These are phyloP conservation scores for Crax fasciolata DNA, from an alignment of 2,797 vertebrate genomes.

Conservation along the genomic window DNA sequence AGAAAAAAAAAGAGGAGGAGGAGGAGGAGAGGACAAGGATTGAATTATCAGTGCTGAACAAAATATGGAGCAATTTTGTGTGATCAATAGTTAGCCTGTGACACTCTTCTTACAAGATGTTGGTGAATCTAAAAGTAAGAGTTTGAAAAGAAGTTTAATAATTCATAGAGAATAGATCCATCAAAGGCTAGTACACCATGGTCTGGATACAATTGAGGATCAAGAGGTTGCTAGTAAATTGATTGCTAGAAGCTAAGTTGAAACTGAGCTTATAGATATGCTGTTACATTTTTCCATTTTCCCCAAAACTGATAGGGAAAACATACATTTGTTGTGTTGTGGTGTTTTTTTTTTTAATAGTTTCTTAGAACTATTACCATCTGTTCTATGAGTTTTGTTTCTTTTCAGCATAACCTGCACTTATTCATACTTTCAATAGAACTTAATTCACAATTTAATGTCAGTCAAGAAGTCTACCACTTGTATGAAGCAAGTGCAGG, in stretches of 20 bases:
- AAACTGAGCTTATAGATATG: background rate
- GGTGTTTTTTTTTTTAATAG: no score
- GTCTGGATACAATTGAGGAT: background rate
- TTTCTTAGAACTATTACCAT: background rate
- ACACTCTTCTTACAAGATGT: background rate
- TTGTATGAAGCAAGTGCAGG: background rate
- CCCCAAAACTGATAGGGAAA: background rate
- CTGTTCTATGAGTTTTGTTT: background rate
- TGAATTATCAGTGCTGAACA: background rate
- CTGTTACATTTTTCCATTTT: background rate
- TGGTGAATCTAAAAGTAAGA: background rate
- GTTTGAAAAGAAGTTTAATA: background rate
- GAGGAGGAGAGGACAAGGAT: background rate
- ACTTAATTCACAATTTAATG: background rate
- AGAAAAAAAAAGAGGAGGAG: background rate
- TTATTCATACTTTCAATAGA: background rate
- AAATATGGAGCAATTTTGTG: background rate
- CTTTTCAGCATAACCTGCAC: background rate
- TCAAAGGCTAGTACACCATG: background rate
- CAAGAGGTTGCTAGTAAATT: background rate
- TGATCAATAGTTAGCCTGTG: background rate
- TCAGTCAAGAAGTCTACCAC: background rate
- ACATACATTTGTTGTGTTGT: no score
- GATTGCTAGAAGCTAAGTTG: background rate
- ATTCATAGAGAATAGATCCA: background rate